Evolutionary conservation across 2,888 invertebrate species (phyloP).

Genomic region (Microplitis deprimator): DNA sequence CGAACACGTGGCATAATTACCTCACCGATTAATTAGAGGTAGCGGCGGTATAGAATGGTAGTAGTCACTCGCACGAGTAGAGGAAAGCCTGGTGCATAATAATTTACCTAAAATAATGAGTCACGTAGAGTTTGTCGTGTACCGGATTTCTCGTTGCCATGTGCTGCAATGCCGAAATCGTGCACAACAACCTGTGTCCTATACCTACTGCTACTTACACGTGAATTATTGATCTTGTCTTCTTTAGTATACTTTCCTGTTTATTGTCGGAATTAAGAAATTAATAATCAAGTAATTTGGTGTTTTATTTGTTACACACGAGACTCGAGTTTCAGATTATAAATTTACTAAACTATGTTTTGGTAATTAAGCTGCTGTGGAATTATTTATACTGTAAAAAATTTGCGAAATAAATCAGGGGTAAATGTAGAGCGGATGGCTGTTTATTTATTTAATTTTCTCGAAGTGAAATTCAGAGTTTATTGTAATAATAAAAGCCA

Average conservation of each 20-base stretch:
- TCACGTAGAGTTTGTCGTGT: slow-evolving; percentile 30
- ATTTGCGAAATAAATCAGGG: too few species aligned
- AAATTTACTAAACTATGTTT: too few species aligned
- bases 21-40: slow-evolving; percentile 33
- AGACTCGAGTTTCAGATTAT: neutral
- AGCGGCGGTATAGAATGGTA: slow-evolving; percentile 15
- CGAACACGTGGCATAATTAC: slow-evolving; percentile 29
- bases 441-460: too few species aligned
- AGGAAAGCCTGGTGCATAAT: slow-evolving; percentile 45
- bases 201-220: slow-evolving; percentile 7
- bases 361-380: too few species aligned
- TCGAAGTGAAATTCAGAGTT: too few species aligned
- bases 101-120: slow-evolving; percentile 46
- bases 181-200: slow-evolving; percentile 24
- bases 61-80: slow-evolving; percentile 32
- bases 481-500: too few species aligned
- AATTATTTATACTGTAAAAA: too few species aligned
- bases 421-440: too few species aligned
- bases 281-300: neutral
- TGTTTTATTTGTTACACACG: neutral
- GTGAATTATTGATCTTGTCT: neutral
- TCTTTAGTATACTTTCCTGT: neutral
- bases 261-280: neutral
- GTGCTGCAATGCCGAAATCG: slow-evolving; percentile 32
- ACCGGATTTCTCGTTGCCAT: slow-evolving; percentile 43